Base-by-base conservation (phyloP, 2,113 vertebrate species). In the Peromyscus polionotus region DNA sequence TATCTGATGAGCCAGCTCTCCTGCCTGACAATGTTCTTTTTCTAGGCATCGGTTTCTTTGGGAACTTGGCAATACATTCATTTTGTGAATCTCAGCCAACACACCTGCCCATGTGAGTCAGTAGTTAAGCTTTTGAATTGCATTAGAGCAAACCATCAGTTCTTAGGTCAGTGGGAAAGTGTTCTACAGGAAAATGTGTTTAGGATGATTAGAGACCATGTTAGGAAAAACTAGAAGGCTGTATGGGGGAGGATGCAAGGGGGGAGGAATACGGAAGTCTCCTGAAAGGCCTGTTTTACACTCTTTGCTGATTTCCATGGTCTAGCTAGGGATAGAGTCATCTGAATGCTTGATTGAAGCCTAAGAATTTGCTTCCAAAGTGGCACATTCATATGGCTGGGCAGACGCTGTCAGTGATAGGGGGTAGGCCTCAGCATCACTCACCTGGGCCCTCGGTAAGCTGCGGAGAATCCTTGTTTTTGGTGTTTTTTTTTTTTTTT, bases 71-170 rank as follows among this genome's bases (percentile, higher is more conserved):
- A 89, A 54, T 54, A 54, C 54, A 54, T 54, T 54, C 54, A 54
- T 14, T 54, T 54, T 54, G 54, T 54, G 54, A 81, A 72, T 86
- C 31, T 94, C 57, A 96, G 39, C 51, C 54, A 92, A 63, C 1
- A 67, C 36, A 79, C 54, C 5, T 1, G 65, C 45, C 45, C n/a
- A 68, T 9, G 9, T 92, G 91, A 80, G 9, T 92, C 91, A 76
- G 26, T 26, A 65, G 45, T 91, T 83, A 87, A 76, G 93, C 24
- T 36, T 94, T 68, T 92, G 9, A 42, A 65, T 22, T 90, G 31
- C 89, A 14, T 84, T 86, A 88, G 97, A 96, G 84, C 36, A 73
- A 92, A 87, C 20, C 65, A 91, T 26, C 75, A 77, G 42, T 31
- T 77, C 33, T 57, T n/a, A 57, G 77, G 54, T 22, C 10, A 76